A percentile compares a stretch with the other conserved stretches of the same genome.
Conservation (phyloP, 2,113 vertebrate genomes). For the Phylloscopus trochiloides region DNA sequence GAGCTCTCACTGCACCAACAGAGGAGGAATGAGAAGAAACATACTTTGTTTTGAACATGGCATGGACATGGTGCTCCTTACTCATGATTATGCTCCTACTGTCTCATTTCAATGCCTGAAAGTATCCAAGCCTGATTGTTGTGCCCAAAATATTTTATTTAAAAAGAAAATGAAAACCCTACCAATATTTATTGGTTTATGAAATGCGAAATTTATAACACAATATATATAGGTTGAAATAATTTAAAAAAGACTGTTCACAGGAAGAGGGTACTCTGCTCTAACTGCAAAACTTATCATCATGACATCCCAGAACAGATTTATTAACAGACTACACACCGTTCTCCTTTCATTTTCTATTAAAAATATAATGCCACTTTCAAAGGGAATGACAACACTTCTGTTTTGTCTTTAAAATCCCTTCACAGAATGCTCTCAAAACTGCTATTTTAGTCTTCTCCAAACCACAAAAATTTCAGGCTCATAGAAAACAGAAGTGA, state of each 20-base stretch:
- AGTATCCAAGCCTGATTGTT: background rate
- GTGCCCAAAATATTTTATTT: background rate
- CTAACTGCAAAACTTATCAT: background rate
- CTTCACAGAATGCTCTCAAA: background rate
- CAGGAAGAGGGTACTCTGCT: background rate
- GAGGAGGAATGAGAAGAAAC: background rate
- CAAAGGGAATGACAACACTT: background rate
- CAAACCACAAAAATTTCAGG: background rate
- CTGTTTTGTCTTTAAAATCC: background rate
- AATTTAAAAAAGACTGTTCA: background rate
- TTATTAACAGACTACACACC: background rate
- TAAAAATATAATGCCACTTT: background rate
- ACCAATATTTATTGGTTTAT: background rate
- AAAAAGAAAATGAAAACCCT: background rate
- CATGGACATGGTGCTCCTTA: background rate
- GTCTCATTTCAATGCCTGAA: background rate
- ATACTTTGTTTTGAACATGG: background rate
- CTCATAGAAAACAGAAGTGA: background rate
- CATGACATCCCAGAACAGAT: background rate
- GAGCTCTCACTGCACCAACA: slow-evolving; percentile 21
- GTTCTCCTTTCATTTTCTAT: background rate
- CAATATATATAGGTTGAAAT: background rate
- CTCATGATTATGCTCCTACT: background rate
- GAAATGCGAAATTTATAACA: background rate
- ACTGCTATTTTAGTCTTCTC: background rate